phyloP scores from a whole-genome alignment of 2,888 invertebrate genomes.

The Eulithis testata region DNA sequence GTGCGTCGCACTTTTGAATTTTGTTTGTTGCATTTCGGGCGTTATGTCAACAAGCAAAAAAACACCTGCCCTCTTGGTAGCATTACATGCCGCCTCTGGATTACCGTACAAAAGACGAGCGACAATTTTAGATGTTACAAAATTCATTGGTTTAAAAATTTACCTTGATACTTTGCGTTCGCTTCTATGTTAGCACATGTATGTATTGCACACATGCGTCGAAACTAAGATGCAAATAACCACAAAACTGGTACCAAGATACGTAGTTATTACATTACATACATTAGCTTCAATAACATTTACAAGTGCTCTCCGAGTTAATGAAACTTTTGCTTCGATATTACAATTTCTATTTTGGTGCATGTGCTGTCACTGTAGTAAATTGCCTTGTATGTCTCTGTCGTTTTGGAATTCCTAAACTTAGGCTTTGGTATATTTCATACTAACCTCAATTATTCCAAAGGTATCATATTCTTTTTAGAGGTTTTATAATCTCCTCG shows the following conservation, averaged over 20 bases:
- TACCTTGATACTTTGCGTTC: neutral
- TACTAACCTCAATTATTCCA: too few relatives aligned
- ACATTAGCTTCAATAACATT: slow-evolving; percentile 20
- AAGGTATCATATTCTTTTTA: too few relatives aligned
- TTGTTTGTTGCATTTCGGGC: too few relatives aligned
- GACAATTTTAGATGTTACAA: too few relatives aligned
- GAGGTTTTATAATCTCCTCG: too few relatives aligned
- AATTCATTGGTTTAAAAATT: neutral
- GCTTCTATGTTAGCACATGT: slow-evolving; percentile 14
- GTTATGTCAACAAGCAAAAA: too few relatives aligned
- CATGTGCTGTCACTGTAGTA: slow-evolving; percentile 11
- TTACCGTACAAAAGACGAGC: too few relatives aligned
- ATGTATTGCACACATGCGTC: slow-evolving; percentile 7
- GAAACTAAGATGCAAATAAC: slow-evolving; percentile 24
- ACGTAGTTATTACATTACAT: slow-evolving; percentile 6
- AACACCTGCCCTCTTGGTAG: too few relatives aligned
- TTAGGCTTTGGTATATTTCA: slow-evolving; percentile 12
- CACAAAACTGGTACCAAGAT: slow-evolving; percentile 23
- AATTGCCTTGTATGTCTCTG: slow-evolving; percentile 8
- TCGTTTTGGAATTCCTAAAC: slow-evolving; percentile 19
- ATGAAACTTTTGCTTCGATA: neutral
- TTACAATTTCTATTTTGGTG: neutral
- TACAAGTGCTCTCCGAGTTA: slow-evolving; percentile 1
- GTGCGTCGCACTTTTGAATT: too few relatives aligned
- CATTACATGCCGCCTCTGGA: too few relatives aligned